Conservation (phyloP, 2,888 invertebrate species). For the Ichneumoninae sp. region DNA sequence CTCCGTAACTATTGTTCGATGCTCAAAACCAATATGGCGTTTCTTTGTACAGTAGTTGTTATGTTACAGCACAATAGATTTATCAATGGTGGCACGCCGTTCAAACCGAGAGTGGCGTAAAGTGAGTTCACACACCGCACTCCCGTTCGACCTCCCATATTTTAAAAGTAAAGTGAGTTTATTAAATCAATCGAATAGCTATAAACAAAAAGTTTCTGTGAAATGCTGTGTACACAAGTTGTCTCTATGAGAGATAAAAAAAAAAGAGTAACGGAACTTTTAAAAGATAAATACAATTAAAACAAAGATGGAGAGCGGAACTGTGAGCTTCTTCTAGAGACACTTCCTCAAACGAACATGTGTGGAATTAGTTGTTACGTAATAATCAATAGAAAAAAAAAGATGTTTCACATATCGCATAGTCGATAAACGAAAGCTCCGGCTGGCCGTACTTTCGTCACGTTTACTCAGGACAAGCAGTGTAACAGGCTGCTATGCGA, state of each 20-base stretch:
- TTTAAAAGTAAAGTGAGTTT: slow-evolving; percentile 16
- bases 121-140: background rate
- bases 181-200: slow-evolving; percentile 3
- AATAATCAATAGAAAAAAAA: slow-evolving; percentile 38
- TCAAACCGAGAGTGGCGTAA: background rate
- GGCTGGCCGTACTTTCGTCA: slow-evolving; percentile 38
- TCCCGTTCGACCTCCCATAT: slow-evolving; percentile 11
- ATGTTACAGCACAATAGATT: slow-evolving; percentile 7
- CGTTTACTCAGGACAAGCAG: slow-evolving; percentile 46
- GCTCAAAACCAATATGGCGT: slow-evolving; percentile 41
- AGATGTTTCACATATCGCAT: slow-evolving; percentile 30
- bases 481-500: slow-evolving; percentile 44
- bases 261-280: background rate
- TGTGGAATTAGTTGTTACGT: slow-evolving; percentile 10
- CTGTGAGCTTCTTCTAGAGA: slow-evolving; percentile 26
- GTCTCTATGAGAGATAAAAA: slow-evolving; percentile 17
- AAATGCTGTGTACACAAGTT: slow-evolving; percentile 30
- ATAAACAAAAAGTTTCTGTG: slow-evolving; percentile 4
- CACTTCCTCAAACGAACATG: slow-evolving; percentile 26
- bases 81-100: background rate
- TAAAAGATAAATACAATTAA: slow-evolving; percentile 20
- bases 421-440: slow-evolving; percentile 39
- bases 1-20: slow-evolving; percentile 62
- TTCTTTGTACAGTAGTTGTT: slow-evolving; percentile 5
- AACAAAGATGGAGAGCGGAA: slow-evolving; percentile 34